Evolutionary conservation across 2,888 invertebrate species (phyloP).

Genomic region (Orchesella flavescens): DNA sequence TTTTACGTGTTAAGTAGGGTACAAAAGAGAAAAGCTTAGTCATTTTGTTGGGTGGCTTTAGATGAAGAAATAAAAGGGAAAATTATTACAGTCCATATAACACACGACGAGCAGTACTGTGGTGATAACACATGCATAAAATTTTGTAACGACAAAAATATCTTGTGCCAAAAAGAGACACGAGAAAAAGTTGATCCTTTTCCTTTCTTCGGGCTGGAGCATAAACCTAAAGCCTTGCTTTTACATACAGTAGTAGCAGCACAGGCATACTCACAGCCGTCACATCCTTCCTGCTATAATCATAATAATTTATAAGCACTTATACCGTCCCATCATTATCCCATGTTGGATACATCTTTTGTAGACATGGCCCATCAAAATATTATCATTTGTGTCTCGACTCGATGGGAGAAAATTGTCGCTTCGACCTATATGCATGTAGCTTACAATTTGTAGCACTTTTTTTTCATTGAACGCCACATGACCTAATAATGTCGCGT

Average conservation of each 20-base stretch:
- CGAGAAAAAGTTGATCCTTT: not conserved
- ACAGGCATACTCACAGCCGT: no score
- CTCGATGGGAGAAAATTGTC: not conserved
- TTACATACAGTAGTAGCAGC: no score
- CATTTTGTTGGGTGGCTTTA: not conserved
- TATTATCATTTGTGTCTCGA: not conserved
- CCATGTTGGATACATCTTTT: not conserved
- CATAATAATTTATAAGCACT: not conserved
- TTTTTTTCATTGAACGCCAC: not conserved
- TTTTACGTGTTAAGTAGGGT: no score
- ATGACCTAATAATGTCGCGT: not conserved
- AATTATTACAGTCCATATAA: not conserved
- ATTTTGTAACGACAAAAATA: not conserved
- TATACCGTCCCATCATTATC: not conserved
- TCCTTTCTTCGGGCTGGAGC: not conserved
- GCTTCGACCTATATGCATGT: not conserved
- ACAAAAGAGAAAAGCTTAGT: no score
- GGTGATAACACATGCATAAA: conserved; percentile 13
- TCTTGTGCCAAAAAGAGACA: not conserved
- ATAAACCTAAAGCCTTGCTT: not conserved
- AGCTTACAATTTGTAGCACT: not conserved
- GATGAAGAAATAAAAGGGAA: not conserved
- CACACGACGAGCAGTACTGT: not conserved
- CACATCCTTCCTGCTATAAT: not conserved
- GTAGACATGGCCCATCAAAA: not conserved